These are phyloP conservation scores for Drosophila repleta DNA, from an alignment of 1,140 invertebrate species.

Conservation along the genomic window DNA sequence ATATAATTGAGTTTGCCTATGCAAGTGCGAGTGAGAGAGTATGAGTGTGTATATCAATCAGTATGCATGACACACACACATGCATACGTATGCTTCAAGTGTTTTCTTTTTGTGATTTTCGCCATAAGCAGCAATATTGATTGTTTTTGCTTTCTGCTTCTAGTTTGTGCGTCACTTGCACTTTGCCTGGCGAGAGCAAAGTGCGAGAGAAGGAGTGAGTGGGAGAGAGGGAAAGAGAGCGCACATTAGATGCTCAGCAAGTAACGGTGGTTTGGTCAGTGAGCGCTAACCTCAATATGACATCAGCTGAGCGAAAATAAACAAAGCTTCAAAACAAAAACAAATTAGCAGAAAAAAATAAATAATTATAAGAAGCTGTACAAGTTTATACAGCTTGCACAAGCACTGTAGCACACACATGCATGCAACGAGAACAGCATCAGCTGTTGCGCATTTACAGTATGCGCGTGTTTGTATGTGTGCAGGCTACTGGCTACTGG, in stretches of 20 bases:
- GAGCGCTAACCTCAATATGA: slow-evolving; percentile 44
- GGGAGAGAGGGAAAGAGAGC: slow-evolving; percentile 7
- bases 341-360: slow-evolving; percentile 2
- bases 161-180: slow-evolving; percentile 40
- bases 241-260: not conserved
- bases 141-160: slow-evolving; percentile 40
- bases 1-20: slow-evolving; percentile 35
- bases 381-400: slow-evolving; percentile 58
- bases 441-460: slow-evolving; percentile 71
- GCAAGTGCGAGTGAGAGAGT: not conserved
- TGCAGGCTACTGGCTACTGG: not conserved
- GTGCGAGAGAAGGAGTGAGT: not conserved
- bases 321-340: slow-evolving; percentile 17
- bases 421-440: slow-evolving; percentile 31
- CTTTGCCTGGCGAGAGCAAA: slow-evolving; percentile 1
- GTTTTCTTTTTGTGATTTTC: slow-evolving; percentile 56
- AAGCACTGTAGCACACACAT: slow-evolving; percentile 10
- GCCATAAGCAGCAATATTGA: slow-evolving; percentile 65
- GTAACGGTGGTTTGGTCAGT: slow-evolving; percentile 23
- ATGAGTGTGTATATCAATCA: not conserved
- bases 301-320: slow-evolving; percentile 76
- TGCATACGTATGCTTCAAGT: slow-evolving; percentile 13
- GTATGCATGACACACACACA: not conserved
- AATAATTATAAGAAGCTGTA: slow-evolving; percentile 39
- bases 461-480: slow-evolving; percentile 1